Evolutionary conservation across 2,113 vertebrate species (phyloP).

Genomic region (Xiphophorus hellerii): DNA sequence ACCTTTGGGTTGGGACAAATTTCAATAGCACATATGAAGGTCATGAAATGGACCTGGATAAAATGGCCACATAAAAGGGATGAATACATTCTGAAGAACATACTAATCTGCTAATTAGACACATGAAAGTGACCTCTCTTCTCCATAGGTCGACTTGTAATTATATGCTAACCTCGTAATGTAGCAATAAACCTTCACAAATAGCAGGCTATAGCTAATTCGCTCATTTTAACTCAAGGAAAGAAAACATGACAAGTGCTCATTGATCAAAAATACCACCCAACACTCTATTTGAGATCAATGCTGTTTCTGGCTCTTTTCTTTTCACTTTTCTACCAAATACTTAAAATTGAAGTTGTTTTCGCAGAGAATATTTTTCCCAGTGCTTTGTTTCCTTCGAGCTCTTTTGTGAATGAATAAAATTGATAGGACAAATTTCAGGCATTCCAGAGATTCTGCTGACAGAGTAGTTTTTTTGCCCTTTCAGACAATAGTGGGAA

Average conservation of each 20-base stretch:
- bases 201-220: background rate
- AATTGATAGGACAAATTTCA: constrained; percentile 35
- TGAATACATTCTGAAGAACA: no score
- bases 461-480: constrained; percentile 14
- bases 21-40: no score
- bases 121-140: no score
- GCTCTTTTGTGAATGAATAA: constrained; percentile 46
- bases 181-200: background rate
- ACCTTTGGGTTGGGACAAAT: no score
- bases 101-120: no score
- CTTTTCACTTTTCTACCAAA: background rate
- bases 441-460: constrained; percentile 27
- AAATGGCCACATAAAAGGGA: no score
- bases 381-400: constrained; percentile 36
- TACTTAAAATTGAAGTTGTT: constrained; percentile 5
- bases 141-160: no score
- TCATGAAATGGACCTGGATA: no score
- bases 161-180: background rate
- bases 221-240: no score
- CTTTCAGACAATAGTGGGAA: constrained; percentile 24
- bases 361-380: constrained; percentile 13
- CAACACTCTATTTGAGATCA: background rate
- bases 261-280: constrained; percentile 1
- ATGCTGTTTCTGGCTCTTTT: background rate
- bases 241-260: background rate